A percentile compares a stretch with the other conserved stretches of the same genome.
Conservation (phyloP, 2,797 vertebrate species). For the Rhyacichthys aspro region DNA sequence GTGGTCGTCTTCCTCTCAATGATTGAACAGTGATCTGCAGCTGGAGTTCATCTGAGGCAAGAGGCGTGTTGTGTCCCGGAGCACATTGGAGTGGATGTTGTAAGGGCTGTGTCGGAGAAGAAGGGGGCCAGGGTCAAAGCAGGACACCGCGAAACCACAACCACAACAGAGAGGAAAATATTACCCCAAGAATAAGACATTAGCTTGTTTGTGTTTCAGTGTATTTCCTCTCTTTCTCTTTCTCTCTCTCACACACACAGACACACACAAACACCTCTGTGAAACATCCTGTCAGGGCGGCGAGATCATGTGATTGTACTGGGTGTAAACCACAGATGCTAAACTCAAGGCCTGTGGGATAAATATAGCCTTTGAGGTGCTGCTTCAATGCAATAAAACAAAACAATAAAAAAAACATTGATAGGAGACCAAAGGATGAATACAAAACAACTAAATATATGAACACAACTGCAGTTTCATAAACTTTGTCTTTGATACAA, state of each 20-base stretch:
- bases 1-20: background rate
- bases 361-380: too few species aligned
- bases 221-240: background rate
- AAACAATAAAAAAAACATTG: too few species aligned
- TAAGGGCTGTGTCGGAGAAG: slow-evolving; percentile 18
- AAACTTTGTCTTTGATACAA: too few species aligned
- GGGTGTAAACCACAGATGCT: background rate
- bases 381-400: too few species aligned
- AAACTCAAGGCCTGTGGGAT: too few species aligned
- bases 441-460: too few species aligned
- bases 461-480: too few species aligned
- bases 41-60: slow-evolving; percentile 25
- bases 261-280: background rate
- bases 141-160: slow-evolving; percentile 28
- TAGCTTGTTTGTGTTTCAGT: background rate
- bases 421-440: too few species aligned
- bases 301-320: background rate
- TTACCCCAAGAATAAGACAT: background rate
- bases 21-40: background rate
- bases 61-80: slow-evolving; percentile 5
- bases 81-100: slow-evolving; percentile 16
- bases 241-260: background rate
- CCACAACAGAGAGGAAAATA: background rate
- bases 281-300: background rate
- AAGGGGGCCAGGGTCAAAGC: slow-evolving; percentile 3